Evolutionary conservation across 1,140 invertebrate species (phyloP), one percentile per base, ranked within the genome.

Genomic region (Neodiprion pinetum): DNA sequence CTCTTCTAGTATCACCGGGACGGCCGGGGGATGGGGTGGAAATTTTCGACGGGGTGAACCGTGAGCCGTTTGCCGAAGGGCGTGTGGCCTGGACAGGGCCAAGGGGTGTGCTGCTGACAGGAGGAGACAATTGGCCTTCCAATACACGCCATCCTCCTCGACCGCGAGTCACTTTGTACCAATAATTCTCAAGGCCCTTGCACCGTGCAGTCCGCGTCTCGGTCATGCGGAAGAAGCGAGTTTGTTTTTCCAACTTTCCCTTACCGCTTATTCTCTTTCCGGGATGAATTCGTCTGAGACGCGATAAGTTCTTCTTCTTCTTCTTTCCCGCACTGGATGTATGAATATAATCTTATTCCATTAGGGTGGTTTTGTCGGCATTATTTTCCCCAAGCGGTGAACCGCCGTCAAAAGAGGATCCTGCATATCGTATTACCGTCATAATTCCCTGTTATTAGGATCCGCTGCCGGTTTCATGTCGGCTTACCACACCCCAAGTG

Each of bases 361-460:
- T 86, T 87, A 88, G 82, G 69, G 72, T 17, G 79, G 79, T 80
- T 86, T 88, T 88, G 88, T 87, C 87, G 87, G 88, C 84, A 81
- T 79, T 78, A 79, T 79, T 80, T 12, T 14, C n/a, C 11, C n/a
- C 11, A 17, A 14, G 53, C 53, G 53, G 53, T 61, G 53, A 17
- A 61, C 53, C 82, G 81, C 88, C 85, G 88, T 88, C 87, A 88
- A 88, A 40, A 88, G 87, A 83, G 84, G 85, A 88, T 88, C 79
- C 76, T 73, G 74, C 67, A 79, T 79, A 87, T 88, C 87, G 87
- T 88, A 86, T 87, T 81, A 80, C 80, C 71, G 81, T 80, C 86
- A 88, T 89, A 89, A 89, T 89, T 88, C 87, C 87, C 87, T 85
- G 85, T 88, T 89, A 89, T 89, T 88, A 87, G 82, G 78, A 74